A percentile compares a stretch with the other conserved stretches of the same genome.
Evolutionary conservation across 2,888 invertebrate species (phyloP).

Genomic region (Blomia tropicalis): DNA sequence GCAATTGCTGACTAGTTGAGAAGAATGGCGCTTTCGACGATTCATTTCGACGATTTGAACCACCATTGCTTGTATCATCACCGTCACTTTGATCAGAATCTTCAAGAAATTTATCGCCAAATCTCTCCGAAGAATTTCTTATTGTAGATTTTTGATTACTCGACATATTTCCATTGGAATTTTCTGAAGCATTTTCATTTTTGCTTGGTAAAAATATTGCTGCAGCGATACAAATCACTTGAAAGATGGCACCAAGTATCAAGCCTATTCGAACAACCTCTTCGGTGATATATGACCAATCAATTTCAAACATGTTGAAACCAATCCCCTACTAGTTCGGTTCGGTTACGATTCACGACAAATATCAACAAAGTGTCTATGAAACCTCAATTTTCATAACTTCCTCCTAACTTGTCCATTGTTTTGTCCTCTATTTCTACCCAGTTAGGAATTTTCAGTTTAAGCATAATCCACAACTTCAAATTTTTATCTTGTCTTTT

Average conservation of each 20-base stretch:
- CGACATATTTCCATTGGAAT: background rate
- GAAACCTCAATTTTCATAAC: too few species aligned
- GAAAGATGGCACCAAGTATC: slow-evolving; percentile 71
- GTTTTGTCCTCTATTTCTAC: too few species aligned
- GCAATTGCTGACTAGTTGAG: background rate
- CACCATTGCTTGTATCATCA: background rate
- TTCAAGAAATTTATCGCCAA: background rate
- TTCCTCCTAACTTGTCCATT: too few species aligned
- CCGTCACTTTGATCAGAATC: background rate
- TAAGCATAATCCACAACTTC: too few species aligned
- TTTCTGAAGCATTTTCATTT: slow-evolving; percentile 36
- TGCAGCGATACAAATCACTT: slow-evolving; percentile 61
- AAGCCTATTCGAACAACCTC: slow-evolving; percentile 60
- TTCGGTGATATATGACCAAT: slow-evolving; percentile 42
- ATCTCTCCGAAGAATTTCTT: too few species aligned
- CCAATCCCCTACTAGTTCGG: too few species aligned
- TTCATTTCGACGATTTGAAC: background rate
- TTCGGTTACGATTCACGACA: too few species aligned
- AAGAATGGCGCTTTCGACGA: too few species aligned
- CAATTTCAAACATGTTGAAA: slow-evolving; percentile 5
- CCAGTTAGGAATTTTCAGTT: too few species aligned
- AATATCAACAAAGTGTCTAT: too few species aligned
- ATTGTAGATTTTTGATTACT: background rate
- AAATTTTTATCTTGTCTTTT: too few species aligned
- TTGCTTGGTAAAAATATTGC: slow-evolving; percentile 60